Evolutionary conservation across 2,113 vertebrate genomes (phyloP), one percentile per base, ranked within the genome.

Genomic region (Pterocles gutturalis): DNA sequence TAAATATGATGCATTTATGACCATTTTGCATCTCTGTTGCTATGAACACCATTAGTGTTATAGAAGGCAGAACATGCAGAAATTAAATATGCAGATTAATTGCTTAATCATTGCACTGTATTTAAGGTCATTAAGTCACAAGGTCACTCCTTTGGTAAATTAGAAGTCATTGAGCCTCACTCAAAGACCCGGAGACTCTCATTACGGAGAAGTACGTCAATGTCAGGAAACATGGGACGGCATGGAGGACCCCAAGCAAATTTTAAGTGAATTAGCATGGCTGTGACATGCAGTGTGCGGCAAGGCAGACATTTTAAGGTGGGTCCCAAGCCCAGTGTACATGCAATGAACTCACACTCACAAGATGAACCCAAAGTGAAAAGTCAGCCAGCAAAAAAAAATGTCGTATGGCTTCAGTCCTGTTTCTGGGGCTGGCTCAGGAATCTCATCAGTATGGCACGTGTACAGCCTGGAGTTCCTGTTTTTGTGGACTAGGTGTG

Each of bases 331-430:
- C 17, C 6, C 26, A 49, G 4, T 3, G 58, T 11, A 7, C 4
- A 1, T 5, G 7, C 0, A 0, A 36, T 17, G 38, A 71, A 36
- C 9, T 9, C 7, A 34, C 41, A 36, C 9, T 9, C 7, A 34
- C 41, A 41, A 29, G 34, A 14, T 43, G 45, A 73, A 48, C 4
- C 5, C 26, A 31, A 70, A 73, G 15, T 24, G 36, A 57, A 49
- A 92, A 86, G 13, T 25, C 21, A 61, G 6, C 4, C 14, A 34
- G 11, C 2, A 90, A 58, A 86, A 51, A 38, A 4, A 11, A 15
- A 2, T 6, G 6, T 0, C 1, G 1, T 11, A 3, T 18, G 25
- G 9, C 34, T 83, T 16, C 13, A 67, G 31, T 61, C 16, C 9
- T 36, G 0, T 55, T 45, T n/a, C 41, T 36, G 49, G 19, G 62